These are phyloP conservation scores for Penaeus indicus DNA, from an alignment of 1,140 invertebrate species.

Conservation along the genomic window DNA sequence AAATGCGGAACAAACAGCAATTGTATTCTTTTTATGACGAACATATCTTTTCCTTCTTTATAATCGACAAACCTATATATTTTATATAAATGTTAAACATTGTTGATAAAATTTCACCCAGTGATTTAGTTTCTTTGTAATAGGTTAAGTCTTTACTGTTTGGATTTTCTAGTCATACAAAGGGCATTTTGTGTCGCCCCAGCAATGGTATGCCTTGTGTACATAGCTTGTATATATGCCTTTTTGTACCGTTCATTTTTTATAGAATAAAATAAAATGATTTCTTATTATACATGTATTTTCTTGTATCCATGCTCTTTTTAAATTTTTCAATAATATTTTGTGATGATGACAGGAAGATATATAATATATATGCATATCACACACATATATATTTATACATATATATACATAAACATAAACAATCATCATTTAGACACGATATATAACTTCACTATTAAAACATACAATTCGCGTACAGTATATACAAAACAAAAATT, in stretches of 20 bases:
- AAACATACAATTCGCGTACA: no score
- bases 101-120: not conserved
- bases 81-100: not conserved
- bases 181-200: conserved; percentile 9
- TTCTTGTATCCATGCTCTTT: not conserved
- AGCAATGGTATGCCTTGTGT: not conserved
- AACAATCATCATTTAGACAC: no score
- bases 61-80: not conserved
- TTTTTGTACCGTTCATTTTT: conserved; percentile 9
- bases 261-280: conserved; percentile 6
- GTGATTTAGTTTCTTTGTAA: not conserved
- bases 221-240: conserved; percentile 17
- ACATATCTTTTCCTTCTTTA: not conserved
- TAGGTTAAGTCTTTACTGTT: not conserved
- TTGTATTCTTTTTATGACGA: no score
- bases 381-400: no score
- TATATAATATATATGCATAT: no score
- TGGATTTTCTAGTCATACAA: conserved; percentile 10
- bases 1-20: no score
- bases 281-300: not conserved
- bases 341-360: no score
- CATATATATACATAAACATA: no score
- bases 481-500: no score
- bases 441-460: no score
- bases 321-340: not conserved